Evolutionary conservation across 2,113 vertebrate genomes (phyloP), one percentile per base, ranked within the genome.

Genomic region (Tupaia tana): DNA sequence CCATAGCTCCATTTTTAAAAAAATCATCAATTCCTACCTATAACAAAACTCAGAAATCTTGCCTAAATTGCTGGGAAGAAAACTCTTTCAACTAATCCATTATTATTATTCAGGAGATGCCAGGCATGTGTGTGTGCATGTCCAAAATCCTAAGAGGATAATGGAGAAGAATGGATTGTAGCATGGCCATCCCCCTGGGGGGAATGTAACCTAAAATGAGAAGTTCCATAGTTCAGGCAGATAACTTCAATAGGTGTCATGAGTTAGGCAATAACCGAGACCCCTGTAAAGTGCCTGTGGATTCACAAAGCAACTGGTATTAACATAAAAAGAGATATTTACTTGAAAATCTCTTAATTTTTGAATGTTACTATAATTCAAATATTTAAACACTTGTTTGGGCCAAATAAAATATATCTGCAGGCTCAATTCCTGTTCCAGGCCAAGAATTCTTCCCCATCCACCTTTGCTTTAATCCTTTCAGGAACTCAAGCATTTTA

Each of bases 401-500:
- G 90, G 82, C 96, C 89, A 86, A 54, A 73, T 7, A 79, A 92
- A 95, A 19, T 78, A 27, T 94, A 85, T 31, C 7, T 75, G 16
- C 25, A 92, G 86, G 66, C 66, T 71, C 25, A 86, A 9, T 84
- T 90, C 59, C 70, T 92, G 54, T 12, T 82, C 29, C 20, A 3
- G 20, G 52, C 67, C 59, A 91, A 63, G 6, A 64, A 61, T 90
- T 81, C 83, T 71, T 25, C 13, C 63, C 34, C 20, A 85, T 85
- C 86, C 18, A 79, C 18, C 29, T 73, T 96, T 80, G 63, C 66
- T 66, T 86, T 95, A 95, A 97, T 97, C 94, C 92, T 96, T 97
- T 69, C 56, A 96, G 73, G 89, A 97, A 97, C 96, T 88, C 74
- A 31, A 27, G 13, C 25, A 52, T 88, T 83, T 83, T 89, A 81